Base-by-base conservation (phyloP, 2,888 invertebrate genomes). In the Autographa gamma region DNA sequence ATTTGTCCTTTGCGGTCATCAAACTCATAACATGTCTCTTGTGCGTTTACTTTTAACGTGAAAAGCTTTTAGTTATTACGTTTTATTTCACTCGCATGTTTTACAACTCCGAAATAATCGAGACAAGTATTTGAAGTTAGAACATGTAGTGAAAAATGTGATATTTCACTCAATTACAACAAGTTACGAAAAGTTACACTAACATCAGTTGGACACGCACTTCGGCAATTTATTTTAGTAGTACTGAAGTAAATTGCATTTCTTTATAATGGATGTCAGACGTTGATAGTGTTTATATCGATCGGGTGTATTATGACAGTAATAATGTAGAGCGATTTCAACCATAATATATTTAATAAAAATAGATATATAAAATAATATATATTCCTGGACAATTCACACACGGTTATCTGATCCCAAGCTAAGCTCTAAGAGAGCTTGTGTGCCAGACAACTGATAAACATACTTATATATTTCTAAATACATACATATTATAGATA, bases 121-220 rank as follows among this genome's bases (percentile, higher is more conserved):
- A 48, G n/a, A 48, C 48, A 25, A 25, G 25, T 25, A 43, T 43
- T 43, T 43, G 43, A 43, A 43, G 48, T 54, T 54, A 11, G 19
- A 19, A 56, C 54, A 56, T 13, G 54, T 25, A 13, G 54, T 19
- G 48, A 56, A 56, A 56, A 25, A 56, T 25, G 13, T 13, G 11
- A 56, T 56, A 25, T 13, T 25, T 56, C n/a, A 56, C 54, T 56
- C 54, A 25, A 56, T 19, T 56, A 56, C 54, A 48, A n/a, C 9
- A 11, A 63, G 66, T 59, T 56, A 66, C 52, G 69, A 63, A 66
- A 73, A 32, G 34, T 60, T 63, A 56, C 38, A 60, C 52, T 73
- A 69, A 69, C 60, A 54, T 25, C 54, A 31, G 41, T 19, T 62
- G 32, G 66, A 60, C 73, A 73, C 69, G 73, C 73, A 73, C 54